Percentiles rank a stretch among this genome's conserved stretches.
Evolutionary conservation across 2,113 vertebrate species (phyloP).

Genomic region (human (Homo sapiens)): GRCh38 chr2:175126501-175127000

Average conservation of each 20-base stretch:
- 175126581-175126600: background rate
- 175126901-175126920: background rate
- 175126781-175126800: background rate
- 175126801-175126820: background rate
- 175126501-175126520: background rate
- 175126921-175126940: background rate
- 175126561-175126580: background rate
- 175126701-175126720: constrained; percentile 2
- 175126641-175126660: constrained; percentile 30
- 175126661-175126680: background rate
- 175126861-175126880: background rate
- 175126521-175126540: background rate
- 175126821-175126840: background rate
- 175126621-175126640: background rate
- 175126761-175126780: background rate
- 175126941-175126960: background rate
- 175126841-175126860: background rate
- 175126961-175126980: no score
- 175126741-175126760: constrained; percentile 14
- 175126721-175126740: background rate
- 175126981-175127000: no score
- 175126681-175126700: background rate
- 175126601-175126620: background rate
- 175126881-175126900: background rate
- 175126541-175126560: background rate